These are phyloP conservation scores for Esox lucius DNA, from an alignment of 2,797 vertebrate genomes.

Conservation along the genomic window DNA sequence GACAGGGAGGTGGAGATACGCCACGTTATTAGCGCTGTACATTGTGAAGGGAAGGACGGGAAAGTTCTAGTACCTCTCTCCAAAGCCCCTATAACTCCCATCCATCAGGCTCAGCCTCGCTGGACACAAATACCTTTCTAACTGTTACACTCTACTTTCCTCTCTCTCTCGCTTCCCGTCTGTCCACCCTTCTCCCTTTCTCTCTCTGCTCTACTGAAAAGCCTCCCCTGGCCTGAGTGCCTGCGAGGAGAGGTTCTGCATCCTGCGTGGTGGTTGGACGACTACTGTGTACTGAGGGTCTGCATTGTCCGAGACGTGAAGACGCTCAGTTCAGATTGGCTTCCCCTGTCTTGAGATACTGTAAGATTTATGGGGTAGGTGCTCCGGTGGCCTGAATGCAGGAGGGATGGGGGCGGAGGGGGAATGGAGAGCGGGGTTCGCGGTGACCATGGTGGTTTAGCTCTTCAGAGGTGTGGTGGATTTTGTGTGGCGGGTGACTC, in stretches of 20 bases:
- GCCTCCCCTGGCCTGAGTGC: constrained; percentile 20
- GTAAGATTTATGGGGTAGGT: constrained; percentile 66
- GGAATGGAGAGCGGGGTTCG: constrained; percentile 39
- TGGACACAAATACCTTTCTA: constrained; percentile 39
- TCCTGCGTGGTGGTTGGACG: constrained; percentile 37
- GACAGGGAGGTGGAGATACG: background rate
- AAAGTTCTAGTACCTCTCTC: background rate
- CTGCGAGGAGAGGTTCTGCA: background rate
- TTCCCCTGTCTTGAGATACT: constrained; percentile 48
- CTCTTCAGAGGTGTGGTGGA: constrained; percentile 32
- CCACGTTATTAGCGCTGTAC: background rate
- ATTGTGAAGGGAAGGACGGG: background rate
- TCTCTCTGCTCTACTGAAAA: constrained; percentile 34
- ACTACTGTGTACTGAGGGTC: constrained; percentile 37
- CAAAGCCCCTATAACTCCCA: background rate
- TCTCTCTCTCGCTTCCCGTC: constrained; percentile 34
- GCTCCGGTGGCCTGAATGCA: constrained; percentile 56
- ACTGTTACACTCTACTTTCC: constrained; percentile 25
- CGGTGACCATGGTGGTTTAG: constrained; percentile 54
- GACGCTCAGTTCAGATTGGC: constrained; percentile 58
- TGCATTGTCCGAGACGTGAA: constrained; percentile 21
- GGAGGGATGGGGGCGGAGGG: constrained; percentile 37
- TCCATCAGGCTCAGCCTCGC: constrained; percentile 60
- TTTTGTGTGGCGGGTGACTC: constrained; percentile 13
- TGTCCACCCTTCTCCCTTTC: constrained; percentile 40